Conservation (phyloP, 2,113 vertebrate species). For the Tragelaphus scriptus region DNA sequence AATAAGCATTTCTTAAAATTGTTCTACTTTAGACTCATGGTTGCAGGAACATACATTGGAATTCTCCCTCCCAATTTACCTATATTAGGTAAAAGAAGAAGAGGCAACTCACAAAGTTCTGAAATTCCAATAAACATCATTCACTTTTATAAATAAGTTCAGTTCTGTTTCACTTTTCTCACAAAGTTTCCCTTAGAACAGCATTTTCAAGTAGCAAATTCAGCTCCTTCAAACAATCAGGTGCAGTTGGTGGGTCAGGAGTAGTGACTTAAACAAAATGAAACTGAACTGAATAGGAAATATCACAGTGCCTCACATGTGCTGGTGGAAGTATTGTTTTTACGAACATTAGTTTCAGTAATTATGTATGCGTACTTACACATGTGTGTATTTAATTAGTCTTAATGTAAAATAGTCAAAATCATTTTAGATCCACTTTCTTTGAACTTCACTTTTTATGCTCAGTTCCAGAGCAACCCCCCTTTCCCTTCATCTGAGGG, state of each 20-base stretch:
- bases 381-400: neutral
- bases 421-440: neutral
- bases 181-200: neutral
- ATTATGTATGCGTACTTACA: neutral
- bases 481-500: neutral
- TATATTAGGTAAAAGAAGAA: neutral
- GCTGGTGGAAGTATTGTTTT: neutral
- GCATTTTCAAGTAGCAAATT: neutral
- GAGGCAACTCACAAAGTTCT: neutral
- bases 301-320: neutral
- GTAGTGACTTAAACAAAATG: neutral
- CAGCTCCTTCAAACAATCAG: neutral
- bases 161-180: neutral
- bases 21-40: neutral
- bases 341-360: neutral
- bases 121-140: neutral
- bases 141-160: neutral
- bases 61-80: neutral
- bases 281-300: neutral
- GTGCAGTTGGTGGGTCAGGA: neutral
- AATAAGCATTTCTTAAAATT: neutral
- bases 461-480: neutral
- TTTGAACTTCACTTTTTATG: neutral
- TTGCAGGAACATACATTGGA: neutral
- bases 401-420: constrained; percentile 13